A percentile compares a stretch with the other conserved stretches of the same genome.
These are phyloP conservation scores for Ophion ellenae DNA, from an alignment of 2,888 invertebrate genomes.

Conservation along the genomic window DNA sequence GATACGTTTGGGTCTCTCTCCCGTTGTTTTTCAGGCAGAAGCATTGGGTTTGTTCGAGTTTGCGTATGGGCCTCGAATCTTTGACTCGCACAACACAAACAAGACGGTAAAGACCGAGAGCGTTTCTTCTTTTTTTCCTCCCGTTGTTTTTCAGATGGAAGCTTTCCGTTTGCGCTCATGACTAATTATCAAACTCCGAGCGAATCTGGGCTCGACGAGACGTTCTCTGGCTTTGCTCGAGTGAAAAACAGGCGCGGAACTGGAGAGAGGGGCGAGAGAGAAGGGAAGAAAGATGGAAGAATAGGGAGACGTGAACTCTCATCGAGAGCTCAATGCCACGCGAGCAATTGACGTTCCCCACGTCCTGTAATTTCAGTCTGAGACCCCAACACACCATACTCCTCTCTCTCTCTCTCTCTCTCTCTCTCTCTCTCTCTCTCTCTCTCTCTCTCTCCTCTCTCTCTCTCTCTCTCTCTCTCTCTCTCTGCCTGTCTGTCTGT, in stretches of 20 bases:
- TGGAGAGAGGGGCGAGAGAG: neutral
- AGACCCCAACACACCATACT: constrained; percentile 62
- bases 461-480: neutral
- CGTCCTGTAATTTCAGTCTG: constrained; percentile 77
- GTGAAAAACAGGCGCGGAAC: neutral
- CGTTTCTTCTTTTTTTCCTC: constrained; percentile 24
- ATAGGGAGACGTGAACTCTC: constrained; percentile 72
- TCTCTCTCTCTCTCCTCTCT: neutral
- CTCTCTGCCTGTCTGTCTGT: neutral
- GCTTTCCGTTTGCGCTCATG: constrained; percentile 70
- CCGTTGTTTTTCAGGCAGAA: too few relatives aligned
- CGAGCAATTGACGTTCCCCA: constrained; percentile 68
- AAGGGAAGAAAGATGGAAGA: too few relatives aligned
- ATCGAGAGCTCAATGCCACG: constrained; percentile 73
- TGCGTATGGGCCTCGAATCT: too few relatives aligned
- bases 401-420: constrained; percentile 6
- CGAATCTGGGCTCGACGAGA: neutral
- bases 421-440: constrained; percentile 3
- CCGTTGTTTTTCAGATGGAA: constrained; percentile 13
- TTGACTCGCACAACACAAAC: too few relatives aligned
- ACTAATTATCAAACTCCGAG: constrained; percentile 71
- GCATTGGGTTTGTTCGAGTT: too few relatives aligned
- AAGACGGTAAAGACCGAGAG: too few relatives aligned
- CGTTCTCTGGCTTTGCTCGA: neutral
- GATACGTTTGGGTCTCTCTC: too few relatives aligned